A percentile compares a stretch with the other conserved stretches of the same genome.
Evolutionary conservation across 2,113 vertebrate species (phyloP).

Genomic region (Brachionichthys hirsutus): DNA sequence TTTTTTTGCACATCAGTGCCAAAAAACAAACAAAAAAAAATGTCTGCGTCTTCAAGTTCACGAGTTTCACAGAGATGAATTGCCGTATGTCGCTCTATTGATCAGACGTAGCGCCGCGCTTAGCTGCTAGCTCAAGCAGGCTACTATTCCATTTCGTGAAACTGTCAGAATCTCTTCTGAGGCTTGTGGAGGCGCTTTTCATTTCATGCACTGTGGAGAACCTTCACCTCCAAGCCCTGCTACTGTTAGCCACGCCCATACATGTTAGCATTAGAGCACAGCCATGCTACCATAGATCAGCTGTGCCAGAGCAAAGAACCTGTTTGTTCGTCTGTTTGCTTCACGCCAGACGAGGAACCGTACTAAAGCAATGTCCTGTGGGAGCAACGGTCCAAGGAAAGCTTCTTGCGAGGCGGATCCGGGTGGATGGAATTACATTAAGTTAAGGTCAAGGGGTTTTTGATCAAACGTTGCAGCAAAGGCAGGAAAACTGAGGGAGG

Average conservation of each 20-base stretch:
- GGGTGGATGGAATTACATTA: constrained; percentile 49
- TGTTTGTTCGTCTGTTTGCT: background rate
- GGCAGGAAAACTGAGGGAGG: background rate
- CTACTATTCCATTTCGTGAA: background rate
- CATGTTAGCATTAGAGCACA: background rate
- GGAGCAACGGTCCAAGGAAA: constrained; percentile 11
- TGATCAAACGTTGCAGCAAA: constrained; percentile 23
- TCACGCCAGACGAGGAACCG: constrained; percentile 5
- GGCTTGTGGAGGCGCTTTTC: background rate
- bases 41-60: too few species aligned
- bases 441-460: constrained; percentile 30
- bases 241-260: background rate
- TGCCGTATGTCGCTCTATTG: too few species aligned
- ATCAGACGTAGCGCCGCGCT: too few species aligned
- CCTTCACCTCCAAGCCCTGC: too few species aligned
- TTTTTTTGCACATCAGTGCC: too few species aligned
- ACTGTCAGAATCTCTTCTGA: background rate
- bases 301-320: background rate
- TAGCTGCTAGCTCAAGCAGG: background rate
- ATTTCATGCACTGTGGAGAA: too few species aligned
- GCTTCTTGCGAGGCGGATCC: constrained; percentile 1
- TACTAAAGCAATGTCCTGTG: constrained; percentile 4
- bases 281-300: background rate
- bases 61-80: too few species aligned
- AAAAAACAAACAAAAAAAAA: too few species aligned